Evolutionary conservation across 2,797 vertebrate species (phyloP).

Genomic region (Natrix natrix): DNA sequence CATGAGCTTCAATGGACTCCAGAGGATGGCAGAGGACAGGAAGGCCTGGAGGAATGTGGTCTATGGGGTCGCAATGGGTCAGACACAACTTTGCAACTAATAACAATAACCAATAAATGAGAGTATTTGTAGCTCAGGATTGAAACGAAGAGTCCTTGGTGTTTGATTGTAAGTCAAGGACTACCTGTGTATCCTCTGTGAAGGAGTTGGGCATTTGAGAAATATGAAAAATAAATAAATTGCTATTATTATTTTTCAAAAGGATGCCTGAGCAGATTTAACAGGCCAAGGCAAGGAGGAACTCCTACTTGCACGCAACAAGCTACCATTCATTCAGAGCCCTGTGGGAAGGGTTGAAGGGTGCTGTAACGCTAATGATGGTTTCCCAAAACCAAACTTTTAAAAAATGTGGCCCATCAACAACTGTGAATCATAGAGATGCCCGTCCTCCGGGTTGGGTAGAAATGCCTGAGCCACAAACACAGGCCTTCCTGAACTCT

Average conservation of each 20-base stretch:
- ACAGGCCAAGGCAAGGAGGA: neutral
- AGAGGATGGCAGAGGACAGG: too few relatives aligned
- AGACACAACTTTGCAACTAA: too few relatives aligned
- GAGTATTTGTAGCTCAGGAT: too few relatives aligned
- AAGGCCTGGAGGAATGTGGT: too few relatives aligned
- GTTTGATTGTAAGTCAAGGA: too few relatives aligned
- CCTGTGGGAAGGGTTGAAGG: neutral
- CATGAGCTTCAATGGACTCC: too few relatives aligned
- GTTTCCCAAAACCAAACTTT: neutral
- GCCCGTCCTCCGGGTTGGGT: neutral
- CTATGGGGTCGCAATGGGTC: too few relatives aligned
- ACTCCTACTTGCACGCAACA: neutral
- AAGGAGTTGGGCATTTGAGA: too few relatives aligned
- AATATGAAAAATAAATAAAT: too few relatives aligned
- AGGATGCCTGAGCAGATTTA: neutral
- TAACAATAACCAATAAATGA: too few relatives aligned
- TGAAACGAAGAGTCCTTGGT: too few relatives aligned
- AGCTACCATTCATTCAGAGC: neutral
- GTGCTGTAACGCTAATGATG: neutral
- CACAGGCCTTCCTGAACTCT: neutral
- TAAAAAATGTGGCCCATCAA: neutral
- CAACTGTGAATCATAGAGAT: neutral
- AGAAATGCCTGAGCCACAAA: neutral
- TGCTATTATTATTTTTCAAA: neutral
- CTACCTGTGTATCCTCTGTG: too few relatives aligned